Evolutionary conservation across 2,113 vertebrate genomes (phyloP).

Genomic region (Baryphthengus martii): DNA sequence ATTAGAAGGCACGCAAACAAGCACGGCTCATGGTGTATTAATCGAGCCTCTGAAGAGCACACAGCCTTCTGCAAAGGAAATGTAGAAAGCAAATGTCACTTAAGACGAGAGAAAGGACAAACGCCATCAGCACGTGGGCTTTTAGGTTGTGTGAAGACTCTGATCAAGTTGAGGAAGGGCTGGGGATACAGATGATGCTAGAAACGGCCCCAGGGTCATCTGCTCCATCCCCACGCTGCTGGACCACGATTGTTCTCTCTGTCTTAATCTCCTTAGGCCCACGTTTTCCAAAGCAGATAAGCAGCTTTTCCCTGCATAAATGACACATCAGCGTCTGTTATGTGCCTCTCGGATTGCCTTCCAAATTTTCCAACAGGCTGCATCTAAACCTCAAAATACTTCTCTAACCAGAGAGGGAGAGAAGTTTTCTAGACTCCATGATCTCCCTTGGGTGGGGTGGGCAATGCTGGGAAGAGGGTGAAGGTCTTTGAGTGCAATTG

Average conservation of each 20-base stretch:
- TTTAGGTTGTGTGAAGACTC: background rate
- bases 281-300: background rate
- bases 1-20: background rate
- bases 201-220: background rate
- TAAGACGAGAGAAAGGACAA: background rate
- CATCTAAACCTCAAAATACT: background rate
- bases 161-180: background rate
- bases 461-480: background rate
- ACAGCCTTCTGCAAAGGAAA: background rate
- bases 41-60: background rate
- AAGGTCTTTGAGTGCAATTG: background rate
- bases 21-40: background rate
- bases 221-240: background rate
- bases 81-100: background rate
- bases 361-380: background rate
- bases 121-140: accelerated
- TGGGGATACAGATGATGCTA: background rate
- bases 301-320: background rate
- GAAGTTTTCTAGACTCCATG: background rate
- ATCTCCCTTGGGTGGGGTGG: background rate
- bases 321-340: background rate
- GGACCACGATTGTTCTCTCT: background rate
- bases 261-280: background rate
- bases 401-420: background rate
- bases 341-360: background rate